phyloP scores from a whole-genome alignment of 2,113 vertebrate genomes.

The Pterocles orientalis region DNA sequence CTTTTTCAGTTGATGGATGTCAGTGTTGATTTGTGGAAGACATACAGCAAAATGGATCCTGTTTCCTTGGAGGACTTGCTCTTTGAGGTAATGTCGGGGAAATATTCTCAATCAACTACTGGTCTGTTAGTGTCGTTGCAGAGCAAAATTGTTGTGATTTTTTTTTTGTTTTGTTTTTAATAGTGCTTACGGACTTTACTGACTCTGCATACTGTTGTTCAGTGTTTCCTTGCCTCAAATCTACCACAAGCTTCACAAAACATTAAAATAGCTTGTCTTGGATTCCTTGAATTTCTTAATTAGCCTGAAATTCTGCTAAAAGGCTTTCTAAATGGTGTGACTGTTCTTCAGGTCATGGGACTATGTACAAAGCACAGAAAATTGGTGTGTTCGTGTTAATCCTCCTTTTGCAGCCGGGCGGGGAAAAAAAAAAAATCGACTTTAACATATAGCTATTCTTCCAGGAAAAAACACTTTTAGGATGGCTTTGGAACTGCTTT shows the following conservation, averaged over 20 bases:
- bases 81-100: conserved; percentile 81
- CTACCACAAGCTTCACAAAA: not conserved
- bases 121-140: not conserved
- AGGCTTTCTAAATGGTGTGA: not conserved
- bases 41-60: conserved; percentile 90
- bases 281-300: not conserved
- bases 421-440: not conserved
- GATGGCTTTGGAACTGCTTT: not conserved
- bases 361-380: not conserved
- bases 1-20: conserved; percentile 89
- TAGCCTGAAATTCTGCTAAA: not conserved
- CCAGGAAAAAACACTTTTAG: not conserved
- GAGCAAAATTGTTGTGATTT: not conserved
- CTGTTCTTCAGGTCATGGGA: not conserved
- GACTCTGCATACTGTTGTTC: not conserved
- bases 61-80: conserved; percentile 87
- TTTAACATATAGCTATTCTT: not conserved
- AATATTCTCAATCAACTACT: not conserved
- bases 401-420: not conserved
- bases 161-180: not conserved
- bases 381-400: not conserved
- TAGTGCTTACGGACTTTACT: not conserved
- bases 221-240: not conserved
- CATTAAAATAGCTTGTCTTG: not conserved
- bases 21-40: conserved; percentile 89